A percentile compares a stretch with the other conserved stretches of the same genome.
These are phyloP conservation scores for Calidris pugnax DNA, from an alignment of 2,113 vertebrate genomes.

Conservation along the genomic window DNA sequence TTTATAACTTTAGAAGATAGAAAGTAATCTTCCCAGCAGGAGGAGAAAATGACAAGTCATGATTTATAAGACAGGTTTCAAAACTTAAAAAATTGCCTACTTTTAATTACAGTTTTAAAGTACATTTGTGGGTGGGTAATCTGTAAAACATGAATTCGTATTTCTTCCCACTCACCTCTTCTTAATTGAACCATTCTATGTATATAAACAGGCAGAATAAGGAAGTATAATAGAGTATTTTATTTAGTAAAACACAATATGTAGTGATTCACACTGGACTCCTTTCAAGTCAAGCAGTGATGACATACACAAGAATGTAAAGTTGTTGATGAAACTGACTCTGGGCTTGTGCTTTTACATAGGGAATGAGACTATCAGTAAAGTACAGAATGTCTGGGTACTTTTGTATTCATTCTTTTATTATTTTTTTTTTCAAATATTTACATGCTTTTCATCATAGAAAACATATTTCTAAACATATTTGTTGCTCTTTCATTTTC, in stretches of 20 bases:
- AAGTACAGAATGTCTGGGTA: not conserved
- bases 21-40: not conserved
- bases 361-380: not conserved
- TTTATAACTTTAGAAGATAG: not conserved
- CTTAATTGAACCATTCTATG: not conserved
- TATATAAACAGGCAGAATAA: not conserved
- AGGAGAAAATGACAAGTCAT: not conserved
- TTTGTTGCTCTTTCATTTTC: not conserved
- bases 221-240: not conserved
- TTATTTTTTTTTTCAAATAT: not conserved
- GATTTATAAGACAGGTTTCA: not conserved
- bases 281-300: not conserved
- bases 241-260: not conserved
- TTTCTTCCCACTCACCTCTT: not conserved
- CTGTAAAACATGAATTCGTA: not conserved
- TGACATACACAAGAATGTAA: not conserved
- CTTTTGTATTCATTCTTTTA: not conserved
- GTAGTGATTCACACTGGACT: not conserved
- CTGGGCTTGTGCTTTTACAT: not conserved
- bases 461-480: not conserved
- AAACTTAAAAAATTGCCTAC: not conserved
- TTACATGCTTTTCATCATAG: not conserved
- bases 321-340: not conserved
- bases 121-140: not conserved
- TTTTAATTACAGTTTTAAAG: not conserved